Evolutionary conservation across 2,797 vertebrate species (phyloP), one percentile per base, ranked within the genome.

Genomic region (Lemur catta): DNA sequence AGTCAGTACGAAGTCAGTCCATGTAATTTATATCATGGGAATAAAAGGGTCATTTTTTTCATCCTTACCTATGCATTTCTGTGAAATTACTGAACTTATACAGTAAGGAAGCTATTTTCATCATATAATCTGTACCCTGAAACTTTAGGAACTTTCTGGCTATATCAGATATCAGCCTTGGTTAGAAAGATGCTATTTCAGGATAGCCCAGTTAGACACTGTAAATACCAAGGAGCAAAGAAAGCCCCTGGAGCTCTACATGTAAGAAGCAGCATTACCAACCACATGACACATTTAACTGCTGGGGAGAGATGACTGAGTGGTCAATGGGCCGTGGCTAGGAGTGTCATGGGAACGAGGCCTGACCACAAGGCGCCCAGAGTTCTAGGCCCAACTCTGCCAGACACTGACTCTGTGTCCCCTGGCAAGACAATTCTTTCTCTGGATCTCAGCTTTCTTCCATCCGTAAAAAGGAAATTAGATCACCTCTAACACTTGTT

Each of bases 21-120:
- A 28, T n/a, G 30, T 63, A 52, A 72, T 59, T 80, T 65, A 82
- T 6, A 89, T 57, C 55, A 67, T 2, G 12, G 50, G 84, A 38
- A 86, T 67, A 61, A 84, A 84, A 87, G 30, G 4, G 20, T 43
- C 78, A 80, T 74, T 87, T 57, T 30, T 85, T 65, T 85, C 43
- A 38, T 74, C 48, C 11, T 79, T 59, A 91, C 46, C 46, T 35
- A 28, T 22, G 18, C 11, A 18, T 65, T 89, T 93, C 80, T 95
- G 81, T 74, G 69, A 94, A 81, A 52, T 24, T 43, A 81, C 11
- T 84, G 35, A 91, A 71, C 22, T 76, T 84, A 79, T 1, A 87
- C 14, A 89, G 35, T 41, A 94, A 94, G 65, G 86, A 93, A 63
- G 35, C n/a, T 74, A 67, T 84, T 35, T 92, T 63, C 14, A 93